These are phyloP conservation scores for Brachionus calyciflorus DNA, from an alignment of 1,140 invertebrate genomes.

Conservation along the genomic window DNA sequence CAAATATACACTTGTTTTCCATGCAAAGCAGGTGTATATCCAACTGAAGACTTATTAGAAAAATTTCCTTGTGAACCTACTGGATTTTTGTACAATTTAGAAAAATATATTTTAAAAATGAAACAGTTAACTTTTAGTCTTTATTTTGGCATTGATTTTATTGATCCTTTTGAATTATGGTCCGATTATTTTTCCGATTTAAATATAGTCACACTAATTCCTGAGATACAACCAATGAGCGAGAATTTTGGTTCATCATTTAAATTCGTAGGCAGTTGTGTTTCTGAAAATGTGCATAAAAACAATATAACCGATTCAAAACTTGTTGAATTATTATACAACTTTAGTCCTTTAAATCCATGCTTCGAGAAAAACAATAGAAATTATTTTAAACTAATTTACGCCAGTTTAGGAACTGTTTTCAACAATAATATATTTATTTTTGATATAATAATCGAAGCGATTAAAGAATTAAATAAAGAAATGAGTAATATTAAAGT, in stretches of 20 bases:
- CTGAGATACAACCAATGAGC: constrained; percentile 2
- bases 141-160: neutral
- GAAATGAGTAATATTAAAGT: neutral
- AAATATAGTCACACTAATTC: constrained; percentile 39
- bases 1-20: constrained; percentile 26
- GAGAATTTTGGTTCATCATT: neutral
- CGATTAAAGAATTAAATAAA: neutral
- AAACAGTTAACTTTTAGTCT: neutral
- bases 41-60: neutral
- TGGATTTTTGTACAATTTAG: neutral
- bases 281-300: neutral
- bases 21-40: neutral
- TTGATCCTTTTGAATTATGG: neutral
- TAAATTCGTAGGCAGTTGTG: constrained; percentile 17
- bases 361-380: neutral
- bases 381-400: constrained; percentile 3
- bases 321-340: neutral
- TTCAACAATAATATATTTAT: constrained; percentile 42
- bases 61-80: neutral
- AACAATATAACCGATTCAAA: neutral
- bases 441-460: constrained; percentile 20
- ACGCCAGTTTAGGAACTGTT: constrained; percentile 28
- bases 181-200: neutral
- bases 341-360: constrained; percentile 7
- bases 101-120: neutral